Base-by-base conservation (phyloP, 1,140 invertebrate genomes). In the Elymnias hypermnestra region DNA sequence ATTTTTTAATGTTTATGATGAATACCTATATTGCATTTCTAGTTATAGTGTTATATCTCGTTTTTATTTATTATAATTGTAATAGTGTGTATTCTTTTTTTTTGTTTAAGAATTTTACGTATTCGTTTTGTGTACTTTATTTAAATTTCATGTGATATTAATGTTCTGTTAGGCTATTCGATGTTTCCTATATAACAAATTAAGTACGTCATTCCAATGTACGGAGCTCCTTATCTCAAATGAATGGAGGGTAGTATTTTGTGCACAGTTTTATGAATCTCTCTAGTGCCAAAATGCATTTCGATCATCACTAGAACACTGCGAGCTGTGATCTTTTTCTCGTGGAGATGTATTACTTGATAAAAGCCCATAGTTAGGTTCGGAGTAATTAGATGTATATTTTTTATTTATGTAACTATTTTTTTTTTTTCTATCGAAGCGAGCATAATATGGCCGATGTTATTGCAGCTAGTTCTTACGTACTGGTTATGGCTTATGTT, bases 131-230 rank as follows among this genome's bases (percentile, higher is more conserved):
- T 77, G 64, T 73, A 76, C 62, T 77, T 47, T 69, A 21, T 52
- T 78, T 82, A 81, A 33, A 7, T 73, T 79, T 73, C 65, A 72
- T 84, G 81, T 84, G 81, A 83, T 84, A 84, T 78, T 73, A 78
- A 60, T 70, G 68, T 70, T 68, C 63, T 76, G 59, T 81, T 73
- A 72, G 70, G 66, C 63, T 77, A 65, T 33, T 67, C 60, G 47
- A 54, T 64, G 57, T 74, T 70, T 70, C 65, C 57, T 73, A 63
- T 49, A 55, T 52, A 38, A 40, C 54, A 46, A 68, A 69, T 63
- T 66, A 21, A 43, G 44, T 25, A 41, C 65, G 63, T 70, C 71
- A 70, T 76, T 79, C 72, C 70, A 69, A 33, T 47, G 54, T 33
- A 53, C 45, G 43, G 40, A 22, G 14, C 13, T 31, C 21, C 7